These are phyloP conservation scores for Mus caroli DNA, from an alignment of 2,797 vertebrate species.

Conservation along the genomic window DNA sequence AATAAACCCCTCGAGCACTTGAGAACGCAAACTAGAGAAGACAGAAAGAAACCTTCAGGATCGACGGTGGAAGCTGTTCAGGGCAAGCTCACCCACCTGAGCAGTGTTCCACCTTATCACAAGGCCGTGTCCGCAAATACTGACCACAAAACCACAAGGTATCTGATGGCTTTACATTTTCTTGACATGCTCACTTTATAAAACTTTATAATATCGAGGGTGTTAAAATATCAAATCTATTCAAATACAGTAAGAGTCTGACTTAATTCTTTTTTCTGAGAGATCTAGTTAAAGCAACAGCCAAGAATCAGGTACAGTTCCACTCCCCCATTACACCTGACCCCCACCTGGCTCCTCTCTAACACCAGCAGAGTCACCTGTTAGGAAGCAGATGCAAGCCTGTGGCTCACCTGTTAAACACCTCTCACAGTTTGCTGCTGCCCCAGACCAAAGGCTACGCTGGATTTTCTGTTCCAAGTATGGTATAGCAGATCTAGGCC, in stretches of 20 bases:
- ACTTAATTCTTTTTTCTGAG: neutral
- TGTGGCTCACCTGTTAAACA: neutral
- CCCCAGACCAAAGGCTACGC: neutral
- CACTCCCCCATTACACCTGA: neutral
- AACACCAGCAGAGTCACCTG: neutral
- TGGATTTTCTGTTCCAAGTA: neutral
- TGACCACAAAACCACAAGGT: slow-evolving; percentile 7
- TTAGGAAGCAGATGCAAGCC: neutral
- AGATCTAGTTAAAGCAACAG: neutral
- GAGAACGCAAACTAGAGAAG: neutral
- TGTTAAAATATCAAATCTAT: neutral
- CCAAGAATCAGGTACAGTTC: neutral
- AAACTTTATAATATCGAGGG: neutral
- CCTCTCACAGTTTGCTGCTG: neutral
- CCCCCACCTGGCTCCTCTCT: neutral
- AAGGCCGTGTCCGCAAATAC: neutral
- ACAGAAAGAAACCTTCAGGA: neutral
- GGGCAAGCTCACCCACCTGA: neutral
- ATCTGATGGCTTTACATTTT: neutral
- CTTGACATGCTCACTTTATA: neutral
- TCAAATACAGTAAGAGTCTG: neutral
- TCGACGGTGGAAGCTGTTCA: neutral
- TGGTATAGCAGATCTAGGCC: neutral
- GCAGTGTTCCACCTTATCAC: neutral
- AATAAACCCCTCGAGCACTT: slow-evolving; percentile 9